phyloP scores from a whole-genome alignment of 1,140 invertebrate genomes.

The Atopsyche davidsoni region DNA sequence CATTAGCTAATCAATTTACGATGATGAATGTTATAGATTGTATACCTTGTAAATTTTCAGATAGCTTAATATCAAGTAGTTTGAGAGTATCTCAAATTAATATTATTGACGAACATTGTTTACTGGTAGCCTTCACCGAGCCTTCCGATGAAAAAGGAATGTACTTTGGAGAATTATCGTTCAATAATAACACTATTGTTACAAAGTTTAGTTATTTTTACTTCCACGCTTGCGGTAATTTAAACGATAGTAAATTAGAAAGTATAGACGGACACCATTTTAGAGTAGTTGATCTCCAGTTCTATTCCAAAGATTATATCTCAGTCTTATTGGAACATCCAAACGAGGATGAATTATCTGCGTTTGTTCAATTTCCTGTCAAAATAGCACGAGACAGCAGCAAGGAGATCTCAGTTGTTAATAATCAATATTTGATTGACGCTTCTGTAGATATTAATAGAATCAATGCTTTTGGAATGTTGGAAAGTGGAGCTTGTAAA shows the following conservation, averaged over 20 bases:
- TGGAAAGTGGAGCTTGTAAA: conserved; percentile 48
- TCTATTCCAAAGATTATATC: conserved; percentile 73
- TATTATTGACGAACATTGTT: conserved; percentile 35
- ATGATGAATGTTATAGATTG: conserved; percentile 47
- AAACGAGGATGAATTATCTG: conserved; percentile 45
- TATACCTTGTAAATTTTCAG: conserved; percentile 34
- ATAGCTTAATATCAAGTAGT: conserved; percentile 15
- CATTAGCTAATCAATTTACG: conserved; percentile 57
- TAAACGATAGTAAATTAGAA: conserved; percentile 34
- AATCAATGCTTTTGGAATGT: conserved; percentile 45
- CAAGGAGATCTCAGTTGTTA: conserved; percentile 37
- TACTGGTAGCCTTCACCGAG: conserved; percentile 39
- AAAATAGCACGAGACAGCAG: conserved; percentile 43
- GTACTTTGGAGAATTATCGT: conserved; percentile 40
- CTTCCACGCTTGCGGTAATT: conserved; percentile 34
- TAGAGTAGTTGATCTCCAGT: conserved; percentile 62
- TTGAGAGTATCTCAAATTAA: conserved; percentile 42
- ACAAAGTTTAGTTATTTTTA: conserved; percentile 32
- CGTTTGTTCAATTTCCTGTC: conserved; percentile 63
- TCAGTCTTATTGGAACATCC: conserved; percentile 66
- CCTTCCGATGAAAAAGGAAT: conserved; percentile 34
- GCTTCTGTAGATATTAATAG: conserved; percentile 46
- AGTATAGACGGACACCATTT: conserved; percentile 38
- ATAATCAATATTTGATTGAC: conserved; percentile 45
- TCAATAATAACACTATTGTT: conserved; percentile 22